Conservation (phyloP, 2,888 invertebrate species). For the Nomada flava region DNA sequence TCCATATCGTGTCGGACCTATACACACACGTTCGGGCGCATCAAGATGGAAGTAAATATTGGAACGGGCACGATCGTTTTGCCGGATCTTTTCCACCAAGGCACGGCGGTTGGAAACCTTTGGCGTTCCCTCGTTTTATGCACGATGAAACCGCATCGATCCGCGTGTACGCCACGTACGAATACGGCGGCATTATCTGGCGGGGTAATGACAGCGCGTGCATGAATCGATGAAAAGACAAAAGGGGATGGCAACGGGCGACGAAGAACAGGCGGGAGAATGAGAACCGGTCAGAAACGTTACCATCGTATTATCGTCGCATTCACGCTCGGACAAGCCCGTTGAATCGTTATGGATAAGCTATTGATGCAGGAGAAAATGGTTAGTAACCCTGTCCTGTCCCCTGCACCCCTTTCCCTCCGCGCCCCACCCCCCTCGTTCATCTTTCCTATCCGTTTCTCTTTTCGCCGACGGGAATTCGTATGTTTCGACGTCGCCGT, state of each 20-base stretch:
- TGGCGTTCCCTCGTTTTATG: conserved; percentile 49
- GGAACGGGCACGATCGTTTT: conserved; percentile 59
- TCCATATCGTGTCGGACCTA: conserved; percentile 24
- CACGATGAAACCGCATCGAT: conserved; percentile 69
- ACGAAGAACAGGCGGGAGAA: conserved; percentile 44
- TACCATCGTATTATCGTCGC: conserved; percentile 81
- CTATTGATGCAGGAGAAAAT: conserved; percentile 66
- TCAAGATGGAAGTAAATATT: conserved; percentile 69
- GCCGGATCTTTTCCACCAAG: conserved; percentile 7
- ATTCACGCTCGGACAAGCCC: conserved; percentile 81
- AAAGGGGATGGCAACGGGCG: conserved; percentile 52
- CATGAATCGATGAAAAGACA: conserved; percentile 79
- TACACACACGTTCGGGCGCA: conserved; percentile 15
- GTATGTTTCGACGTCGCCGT: conserved; percentile 49
- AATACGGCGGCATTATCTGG: conserved; percentile 75
- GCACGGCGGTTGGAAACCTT: neutral
- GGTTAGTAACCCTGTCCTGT: conserved; percentile 24
- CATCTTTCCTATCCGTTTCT: neutral
- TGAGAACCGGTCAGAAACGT: conserved; percentile 63
- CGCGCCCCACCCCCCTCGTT: too few species aligned
- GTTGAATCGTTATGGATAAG: conserved; percentile 81
- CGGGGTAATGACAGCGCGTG: conserved; percentile 75
- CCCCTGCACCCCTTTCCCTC: neutral
- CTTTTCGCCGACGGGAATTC: conserved; percentile 43
- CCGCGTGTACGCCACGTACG: conserved; percentile 60